Base-by-base conservation (phyloP, 2,797 vertebrate genomes). In the Intellagama lesueurii region DNA sequence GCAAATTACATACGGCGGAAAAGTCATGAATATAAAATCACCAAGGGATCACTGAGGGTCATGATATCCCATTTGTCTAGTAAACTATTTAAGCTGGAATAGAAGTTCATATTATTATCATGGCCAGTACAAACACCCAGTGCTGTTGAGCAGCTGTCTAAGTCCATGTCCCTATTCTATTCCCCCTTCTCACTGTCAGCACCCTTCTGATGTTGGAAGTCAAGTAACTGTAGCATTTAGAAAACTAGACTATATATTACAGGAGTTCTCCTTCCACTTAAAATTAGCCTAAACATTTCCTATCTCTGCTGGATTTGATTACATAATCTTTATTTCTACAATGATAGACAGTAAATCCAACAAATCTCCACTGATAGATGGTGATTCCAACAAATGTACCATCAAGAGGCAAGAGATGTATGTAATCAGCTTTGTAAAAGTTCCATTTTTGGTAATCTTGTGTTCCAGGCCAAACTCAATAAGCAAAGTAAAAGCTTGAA, bases 381-480 rank as follows among this genome's bases (percentile, higher is more conserved):
- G 86, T 83, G 93, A 91, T 49, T 68, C 0, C 14, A 85, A 91
- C 52, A 70, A 91, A 91, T 83, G 70, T 87, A 72, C 72, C 90
- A 91, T 91, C 87, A 90, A 91, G 86, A 91, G 91, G 83, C 80
- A 93, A 87, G 91, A 93, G 79, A 83, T 82, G 12, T 66, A 91
- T 56, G 89, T 87, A 92, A 92, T 60, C 89, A 90, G 81, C 72
- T 92, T 93, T 87, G 91, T 84, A 66, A 87, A 91, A 92, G 91
- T 94, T 94, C 94, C 95, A 92, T 93, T 94, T 93, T 86, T 82
- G 83, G 72, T 73, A 89, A 88, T 78, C 91, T 88, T 86, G 81
- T 87, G 44, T 79, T 85, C 90, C 88, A 83, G 85, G 81, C 91
- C 40, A 91, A 73, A 88, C 92, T 91, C 92, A 92, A 88, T 91